These are phyloP conservation scores for Pundamilia nyererei DNA, from an alignment of 2,113 vertebrate species.

Conservation along the genomic window DNA sequence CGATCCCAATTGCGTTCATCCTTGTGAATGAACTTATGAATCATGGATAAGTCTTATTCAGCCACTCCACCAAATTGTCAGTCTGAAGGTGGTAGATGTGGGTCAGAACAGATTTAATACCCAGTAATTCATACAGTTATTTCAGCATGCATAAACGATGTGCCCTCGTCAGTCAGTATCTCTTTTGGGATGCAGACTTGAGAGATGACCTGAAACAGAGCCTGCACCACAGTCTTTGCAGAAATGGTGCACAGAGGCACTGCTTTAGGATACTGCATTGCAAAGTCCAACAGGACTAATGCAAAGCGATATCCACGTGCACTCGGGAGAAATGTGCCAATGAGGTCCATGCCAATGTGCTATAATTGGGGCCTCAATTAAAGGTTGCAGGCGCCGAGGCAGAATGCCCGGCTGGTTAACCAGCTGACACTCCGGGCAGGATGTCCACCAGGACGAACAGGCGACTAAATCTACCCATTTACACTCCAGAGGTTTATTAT, in stretches of 20 bases:
- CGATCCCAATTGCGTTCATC: neutral
- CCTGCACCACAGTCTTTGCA: neutral
- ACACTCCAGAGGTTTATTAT: neutral
- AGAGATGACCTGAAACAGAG: neutral
- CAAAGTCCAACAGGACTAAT: neutral
- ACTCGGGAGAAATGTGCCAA: neutral
- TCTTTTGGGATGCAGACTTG: neutral
- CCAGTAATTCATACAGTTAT: neutral
- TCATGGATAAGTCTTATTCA: neutral
- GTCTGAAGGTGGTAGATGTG: neutral
- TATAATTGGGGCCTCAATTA: neutral
- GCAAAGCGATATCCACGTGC: neutral
- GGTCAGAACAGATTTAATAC: neutral
- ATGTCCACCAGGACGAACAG: neutral
- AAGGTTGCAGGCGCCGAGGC: neutral
- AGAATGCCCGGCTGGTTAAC: neutral
- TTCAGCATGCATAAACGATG: neutral
- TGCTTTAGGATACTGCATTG: neutral
- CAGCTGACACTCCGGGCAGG: neutral
- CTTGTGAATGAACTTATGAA: neutral
- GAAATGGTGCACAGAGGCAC: neutral
- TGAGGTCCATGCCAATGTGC: neutral
- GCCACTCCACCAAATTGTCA: neutral
- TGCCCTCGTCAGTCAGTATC: neutral
- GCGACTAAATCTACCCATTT: neutral